Evolutionary conservation across 2,113 vertebrate species (phyloP), one percentile per base, ranked within the genome.

Genomic region (Chloropsis cyanopogon): DNA sequence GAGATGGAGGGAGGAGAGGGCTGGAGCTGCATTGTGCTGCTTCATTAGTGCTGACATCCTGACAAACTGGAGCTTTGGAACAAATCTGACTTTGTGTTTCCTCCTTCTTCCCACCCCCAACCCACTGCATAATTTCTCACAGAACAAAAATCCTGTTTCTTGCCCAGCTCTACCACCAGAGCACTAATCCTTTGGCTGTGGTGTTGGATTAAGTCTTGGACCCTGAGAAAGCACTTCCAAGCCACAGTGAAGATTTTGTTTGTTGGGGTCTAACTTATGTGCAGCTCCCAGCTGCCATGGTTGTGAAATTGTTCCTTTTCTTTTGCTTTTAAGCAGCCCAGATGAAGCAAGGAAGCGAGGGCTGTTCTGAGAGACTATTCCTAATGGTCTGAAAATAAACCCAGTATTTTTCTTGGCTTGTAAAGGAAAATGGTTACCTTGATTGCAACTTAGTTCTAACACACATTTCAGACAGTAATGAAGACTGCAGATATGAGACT

Each of bases 341-440:
- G 79, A n/a, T 42, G 68, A 96, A 96, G 24, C 41, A 95, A 96
- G 93, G 95, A 95, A 83, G 91, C n/a, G 65, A 46, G 80, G 75
- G 70, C 95, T 96, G 39, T 93, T 84, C 87, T 3, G 63, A 94
- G 66, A 94, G 84, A 91, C 94, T 77, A 10, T 80, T 93, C 93
- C 79, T 97, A 96, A 97, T 65, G 94, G 69, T 95, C 92, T 97
- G 95, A 91, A 96, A 97, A 97, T 70, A 97, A 93, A 90, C 73
- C 37, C 15, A 49, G 5, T 97, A 83, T 96, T 97, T 97, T 82
- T 95, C 95, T 97, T 97, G 97, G 97, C 96, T 73, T 57, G 23
- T 19, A 68, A 28, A 83, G 60, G 64, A 93, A 88, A 91, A 93
- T 57, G 92, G 92, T 95, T 95, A 95, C 96, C 96, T 95, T 89